Conservation (phyloP, 2,113 vertebrate species). For the Manacus vitellinus region DNA sequence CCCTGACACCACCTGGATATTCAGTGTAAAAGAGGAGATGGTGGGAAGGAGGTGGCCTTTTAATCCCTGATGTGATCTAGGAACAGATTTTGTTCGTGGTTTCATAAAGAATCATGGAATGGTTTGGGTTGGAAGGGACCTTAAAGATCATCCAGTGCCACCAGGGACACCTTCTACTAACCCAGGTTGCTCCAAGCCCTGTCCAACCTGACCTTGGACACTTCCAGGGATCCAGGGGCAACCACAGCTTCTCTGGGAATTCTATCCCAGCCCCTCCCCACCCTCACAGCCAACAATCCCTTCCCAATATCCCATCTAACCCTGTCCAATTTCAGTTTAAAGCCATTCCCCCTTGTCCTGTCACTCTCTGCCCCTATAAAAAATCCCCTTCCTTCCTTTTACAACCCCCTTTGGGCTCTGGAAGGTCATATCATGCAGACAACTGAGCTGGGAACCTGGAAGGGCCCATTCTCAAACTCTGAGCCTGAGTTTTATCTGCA, state of each 20-base stretch:
- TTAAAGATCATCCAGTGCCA: fast-evolving
- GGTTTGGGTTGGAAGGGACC: fast-evolving
- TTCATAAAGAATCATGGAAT: background rate
- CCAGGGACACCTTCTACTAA: background rate
- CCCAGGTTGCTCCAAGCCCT: background rate
- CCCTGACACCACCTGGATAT: background rate
- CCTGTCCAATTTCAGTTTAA: fast-evolving
- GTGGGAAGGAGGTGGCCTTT: background rate
- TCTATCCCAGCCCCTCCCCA: fast-evolving
- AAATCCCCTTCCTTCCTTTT: background rate
- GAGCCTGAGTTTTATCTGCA: background rate
- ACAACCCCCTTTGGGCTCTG: background rate
- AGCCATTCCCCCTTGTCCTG: background rate
- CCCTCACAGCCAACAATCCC: background rate
- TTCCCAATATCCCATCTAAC: fast-evolving
- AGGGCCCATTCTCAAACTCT: background rate
- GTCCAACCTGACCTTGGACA: background rate
- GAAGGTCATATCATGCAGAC: background rate
- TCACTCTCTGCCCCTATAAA: background rate
- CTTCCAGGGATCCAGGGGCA: background rate
- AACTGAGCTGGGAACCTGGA: background rate
- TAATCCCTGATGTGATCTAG: background rate
- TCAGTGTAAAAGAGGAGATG: background rate
- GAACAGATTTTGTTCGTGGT: background rate
- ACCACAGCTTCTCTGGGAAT: background rate